Base-by-base conservation (phyloP, 2,797 vertebrate species). In the Enteromius viviparus region DNA sequence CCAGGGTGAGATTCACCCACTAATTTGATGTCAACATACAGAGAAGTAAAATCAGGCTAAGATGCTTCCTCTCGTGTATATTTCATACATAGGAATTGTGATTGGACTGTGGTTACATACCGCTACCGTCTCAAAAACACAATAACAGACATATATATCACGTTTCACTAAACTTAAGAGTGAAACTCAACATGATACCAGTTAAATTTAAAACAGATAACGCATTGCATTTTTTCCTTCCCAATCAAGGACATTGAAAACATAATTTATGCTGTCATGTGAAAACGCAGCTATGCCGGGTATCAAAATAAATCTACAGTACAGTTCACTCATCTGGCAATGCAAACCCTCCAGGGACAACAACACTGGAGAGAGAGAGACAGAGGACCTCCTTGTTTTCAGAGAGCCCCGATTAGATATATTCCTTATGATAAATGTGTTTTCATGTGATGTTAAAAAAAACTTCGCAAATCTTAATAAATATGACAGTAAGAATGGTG, bases 281-380 rank as follows among this genome's bases (percentile, higher is more conserved):
- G 26, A 68, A 78, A 80, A 75, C 86, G 1, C n/a, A 66, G 4
- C 64, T 68, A 60, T 42, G 51, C 49, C 4, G 29, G 58, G 64
- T 53, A 70, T 72, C 47, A 80, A 69, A 85, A 80, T 71, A 80
- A 84, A 78, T 51, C 58, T 72, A 71, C 40, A 85, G 76, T 70
- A 76, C 53, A 23, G 34, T 26, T 85, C 64, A 82, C 49, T 84
- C 68, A 86, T 86, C 53, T 79, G 82, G 76, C 55, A 75, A 75
- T 14, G 76, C 45, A 84, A 84, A 69, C 74, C 78, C 62, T 45
- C 77, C 15, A 78, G 45, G 42, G 66, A 81, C 71, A 78, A 78
- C 74, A 19, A n/a, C 64, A 80, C 68, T 49, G 65, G 62, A 78
- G 76, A 72, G 62, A 78, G 76, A 72, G 53, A 78, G 40, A 78